phyloP scores from a whole-genome alignment of 2,888 invertebrate genomes.

The Meghimatium bilineatum region DNA sequence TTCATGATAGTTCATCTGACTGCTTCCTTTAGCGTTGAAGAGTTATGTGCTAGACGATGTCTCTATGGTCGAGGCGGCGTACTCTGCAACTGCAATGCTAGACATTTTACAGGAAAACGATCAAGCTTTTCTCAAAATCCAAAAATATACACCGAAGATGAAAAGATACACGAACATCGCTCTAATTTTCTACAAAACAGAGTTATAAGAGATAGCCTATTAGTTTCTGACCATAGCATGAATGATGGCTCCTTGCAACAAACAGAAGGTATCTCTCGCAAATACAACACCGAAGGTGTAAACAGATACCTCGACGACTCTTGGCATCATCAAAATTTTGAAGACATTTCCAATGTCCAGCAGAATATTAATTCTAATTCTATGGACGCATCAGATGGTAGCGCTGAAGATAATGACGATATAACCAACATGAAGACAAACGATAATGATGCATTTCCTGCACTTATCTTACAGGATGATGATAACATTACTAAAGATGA shows the following conservation, averaged over 20 bases:
- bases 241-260: neutral
- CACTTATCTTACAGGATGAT: neutral
- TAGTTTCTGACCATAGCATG: neutral
- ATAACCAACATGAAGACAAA: neutral
- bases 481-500: neutral
- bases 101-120: slow-evolving; percentile 51
- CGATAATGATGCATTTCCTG: neutral
- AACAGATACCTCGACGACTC: neutral
- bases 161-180: no score
- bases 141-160: neutral
- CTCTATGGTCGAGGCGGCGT: slow-evolving; percentile 45
- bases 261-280: no score
- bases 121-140: neutral
- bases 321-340: neutral
- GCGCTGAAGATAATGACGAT: neutral
- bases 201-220: neutral
- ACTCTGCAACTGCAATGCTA: slow-evolving; percentile 52
- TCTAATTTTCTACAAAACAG: neutral
- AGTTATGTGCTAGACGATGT: slow-evolving; percentile 44
- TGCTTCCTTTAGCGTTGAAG: slow-evolving; percentile 1
- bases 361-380: neutral
- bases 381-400: neutral
- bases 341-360: neutral
- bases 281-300: neutral
- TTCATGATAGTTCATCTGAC: neutral